A percentile compares a stretch with the other conserved stretches of the same genome.
These are phyloP conservation scores for Atractosteus spatula DNA, from an alignment of 2,113 vertebrate species.

Conservation along the genomic window DNA sequence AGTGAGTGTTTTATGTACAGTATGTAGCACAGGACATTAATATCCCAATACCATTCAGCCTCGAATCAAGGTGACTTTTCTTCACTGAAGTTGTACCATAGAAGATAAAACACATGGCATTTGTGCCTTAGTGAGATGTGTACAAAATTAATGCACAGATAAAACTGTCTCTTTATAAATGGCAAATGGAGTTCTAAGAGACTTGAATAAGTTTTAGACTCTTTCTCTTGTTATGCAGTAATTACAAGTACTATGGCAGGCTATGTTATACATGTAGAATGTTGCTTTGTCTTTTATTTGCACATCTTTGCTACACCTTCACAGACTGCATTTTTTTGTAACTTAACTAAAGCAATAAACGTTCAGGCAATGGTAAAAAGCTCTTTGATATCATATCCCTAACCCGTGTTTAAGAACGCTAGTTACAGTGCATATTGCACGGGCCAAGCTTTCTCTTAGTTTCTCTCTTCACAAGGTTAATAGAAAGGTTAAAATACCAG, in stretches of 20 bases:
- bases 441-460: neutral
- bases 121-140: neutral
- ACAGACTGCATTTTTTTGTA: too few species aligned
- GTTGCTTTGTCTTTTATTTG: neutral
- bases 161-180: too few species aligned
- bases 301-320: too few species aligned
- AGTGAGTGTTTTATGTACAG: too few species aligned
- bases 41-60: neutral
- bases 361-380: neutral
- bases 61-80: slow-evolving; percentile 16
- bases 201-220: too few species aligned
- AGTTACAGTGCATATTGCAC: neutral
- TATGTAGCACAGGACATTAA: too few species aligned
- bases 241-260: too few species aligned
- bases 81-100: neutral
- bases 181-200: neutral
- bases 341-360: too few species aligned
- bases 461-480: slow-evolving; percentile 7
- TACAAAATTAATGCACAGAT: slow-evolving; percentile 4
- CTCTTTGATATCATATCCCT: neutral
- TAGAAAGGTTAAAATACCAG: slow-evolving; percentile 18
- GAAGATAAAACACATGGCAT: slow-evolving; percentile 4
- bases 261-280: neutral
- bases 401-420: slow-evolving; percentile 4
- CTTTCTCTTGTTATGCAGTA: too few species aligned